Conservation (phyloP, 2,888 invertebrate species). For the Electrophaes corylata region DNA sequence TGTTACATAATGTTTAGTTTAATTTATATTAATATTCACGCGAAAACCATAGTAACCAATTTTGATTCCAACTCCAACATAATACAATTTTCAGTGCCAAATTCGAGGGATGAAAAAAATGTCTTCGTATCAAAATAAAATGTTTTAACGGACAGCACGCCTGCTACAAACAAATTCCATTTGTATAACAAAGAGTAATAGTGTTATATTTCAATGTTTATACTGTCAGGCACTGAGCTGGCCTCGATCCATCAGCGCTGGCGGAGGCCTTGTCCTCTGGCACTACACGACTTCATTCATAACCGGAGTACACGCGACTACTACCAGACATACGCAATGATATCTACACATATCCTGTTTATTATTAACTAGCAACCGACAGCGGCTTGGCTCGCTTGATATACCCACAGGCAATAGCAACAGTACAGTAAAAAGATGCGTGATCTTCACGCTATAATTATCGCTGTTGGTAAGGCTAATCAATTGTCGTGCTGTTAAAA, state of each 20-base stretch:
- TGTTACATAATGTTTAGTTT: constrained; percentile 44
- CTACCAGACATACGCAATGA: constrained; percentile 22
- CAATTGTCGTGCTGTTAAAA: no score
- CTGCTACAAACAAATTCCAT: constrained; percentile 19
- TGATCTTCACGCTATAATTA: no score
- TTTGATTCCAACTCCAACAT: constrained; percentile 3
- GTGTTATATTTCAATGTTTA: constrained; percentile 35
- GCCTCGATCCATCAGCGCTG: constrained; percentile 40
- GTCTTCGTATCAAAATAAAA: neutral
- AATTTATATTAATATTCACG: constrained; percentile 18
- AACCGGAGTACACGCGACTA: constrained; percentile 27
- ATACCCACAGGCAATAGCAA: no score
- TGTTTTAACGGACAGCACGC: constrained; percentile 20
- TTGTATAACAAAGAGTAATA: constrained; percentile 31
- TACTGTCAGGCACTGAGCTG: constrained; percentile 30
- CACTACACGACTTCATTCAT: constrained; percentile 43
- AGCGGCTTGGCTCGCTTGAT: neutral
- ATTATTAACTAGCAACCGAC: neutral
- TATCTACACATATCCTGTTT: constrained; percentile 24
- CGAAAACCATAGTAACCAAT: constrained; percentile 20
- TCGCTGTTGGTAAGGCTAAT: no score
- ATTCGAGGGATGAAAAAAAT: neutral
- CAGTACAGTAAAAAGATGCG: no score
- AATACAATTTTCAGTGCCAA: neutral
- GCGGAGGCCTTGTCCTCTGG: constrained; percentile 41